phyloP scores from a whole-genome alignment of 2,797 vertebrate species.

The Netta rufina region DNA sequence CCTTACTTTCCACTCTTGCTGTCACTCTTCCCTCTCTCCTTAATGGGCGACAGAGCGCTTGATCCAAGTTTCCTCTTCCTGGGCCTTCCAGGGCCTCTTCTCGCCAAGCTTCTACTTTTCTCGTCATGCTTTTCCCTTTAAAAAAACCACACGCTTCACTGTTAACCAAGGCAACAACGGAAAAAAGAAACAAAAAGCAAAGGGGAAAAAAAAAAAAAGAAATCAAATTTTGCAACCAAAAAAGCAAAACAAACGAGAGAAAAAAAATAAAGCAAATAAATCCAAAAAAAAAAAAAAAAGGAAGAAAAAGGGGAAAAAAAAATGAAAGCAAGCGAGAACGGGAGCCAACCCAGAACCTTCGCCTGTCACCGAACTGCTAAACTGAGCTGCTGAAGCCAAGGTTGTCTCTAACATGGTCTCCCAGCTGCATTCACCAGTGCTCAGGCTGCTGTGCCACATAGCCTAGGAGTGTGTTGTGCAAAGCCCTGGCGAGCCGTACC shows the following conservation, averaged over 20 bases:
- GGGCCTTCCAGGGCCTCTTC: slow-evolving; percentile 94
- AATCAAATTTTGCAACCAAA: slow-evolving; percentile 47
- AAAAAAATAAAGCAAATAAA: background rate
- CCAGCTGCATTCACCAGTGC: slow-evolving; percentile 41
- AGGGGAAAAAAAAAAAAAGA: background rate
- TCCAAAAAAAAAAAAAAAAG: slow-evolving; percentile 19
- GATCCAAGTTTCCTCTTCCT: slow-evolving; percentile 93
- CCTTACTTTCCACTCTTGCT: slow-evolving; percentile 93
- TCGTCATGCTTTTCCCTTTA: slow-evolving; percentile 92
- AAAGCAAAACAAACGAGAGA: background rate
- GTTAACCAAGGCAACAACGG: slow-evolving; percentile 73
- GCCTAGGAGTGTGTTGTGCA: slow-evolving; percentile 57
- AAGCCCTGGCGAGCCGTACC: slow-evolving; percentile 31
- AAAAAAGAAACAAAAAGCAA: background rate
- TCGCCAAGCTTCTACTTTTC: slow-evolving; percentile 89
- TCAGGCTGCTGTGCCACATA: background rate
- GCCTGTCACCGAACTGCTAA: slow-evolving; percentile 63
- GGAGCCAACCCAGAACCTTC: slow-evolving; percentile 59
- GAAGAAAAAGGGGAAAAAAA: slow-evolving; percentile 7
- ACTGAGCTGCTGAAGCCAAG: slow-evolving; percentile 69
- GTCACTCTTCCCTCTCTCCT: slow-evolving; percentile 88
- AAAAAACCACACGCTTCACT: slow-evolving; percentile 83
- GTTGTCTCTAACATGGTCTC: slow-evolving; percentile 51
- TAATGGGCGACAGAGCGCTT: slow-evolving; percentile 83
- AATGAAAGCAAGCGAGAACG: slow-evolving; percentile 40